Evolutionary conservation across 2,888 invertebrate genomes (phyloP).

Genomic region (Hydropsyche betteni): DNA sequence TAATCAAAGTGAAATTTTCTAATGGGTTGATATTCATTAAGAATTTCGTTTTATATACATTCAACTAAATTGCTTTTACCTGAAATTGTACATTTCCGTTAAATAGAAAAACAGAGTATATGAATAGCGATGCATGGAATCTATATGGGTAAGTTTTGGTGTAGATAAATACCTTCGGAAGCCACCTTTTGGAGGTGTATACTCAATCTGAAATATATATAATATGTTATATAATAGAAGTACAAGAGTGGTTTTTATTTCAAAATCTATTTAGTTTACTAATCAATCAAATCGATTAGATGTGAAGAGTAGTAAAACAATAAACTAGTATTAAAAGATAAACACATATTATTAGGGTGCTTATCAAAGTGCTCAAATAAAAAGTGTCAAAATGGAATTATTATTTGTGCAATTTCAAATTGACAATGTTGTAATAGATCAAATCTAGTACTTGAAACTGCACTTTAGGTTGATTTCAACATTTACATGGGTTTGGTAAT

Average conservation of each 20-base stretch:
- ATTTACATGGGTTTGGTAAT: too few relatives aligned
- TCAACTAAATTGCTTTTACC: constrained; percentile 17
- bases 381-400: too few relatives aligned
- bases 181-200: constrained; percentile 43
- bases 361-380: too few relatives aligned
- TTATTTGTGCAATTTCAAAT: too few relatives aligned
- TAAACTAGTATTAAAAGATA: too few relatives aligned
- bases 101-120: constrained; percentile 41
- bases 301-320: too few relatives aligned
- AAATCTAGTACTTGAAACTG: too few relatives aligned
- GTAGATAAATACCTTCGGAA: constrained; percentile 42
- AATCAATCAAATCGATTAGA: too few relatives aligned
- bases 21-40: background rate
- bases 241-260: background rate
- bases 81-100: constrained; percentile 47
- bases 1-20: background rate
- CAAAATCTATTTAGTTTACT: background rate
- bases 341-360: too few relatives aligned
- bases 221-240: too few relatives aligned
- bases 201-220: constrained; percentile 40
- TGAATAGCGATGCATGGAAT: constrained; percentile 46
- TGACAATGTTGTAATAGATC: too few relatives aligned
- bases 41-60: background rate
- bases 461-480: too few relatives aligned
- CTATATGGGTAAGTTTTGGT: constrained; percentile 39